phyloP scores from a whole-genome alignment of 2,888 invertebrate species.

The Cephus pygmeus region DNA sequence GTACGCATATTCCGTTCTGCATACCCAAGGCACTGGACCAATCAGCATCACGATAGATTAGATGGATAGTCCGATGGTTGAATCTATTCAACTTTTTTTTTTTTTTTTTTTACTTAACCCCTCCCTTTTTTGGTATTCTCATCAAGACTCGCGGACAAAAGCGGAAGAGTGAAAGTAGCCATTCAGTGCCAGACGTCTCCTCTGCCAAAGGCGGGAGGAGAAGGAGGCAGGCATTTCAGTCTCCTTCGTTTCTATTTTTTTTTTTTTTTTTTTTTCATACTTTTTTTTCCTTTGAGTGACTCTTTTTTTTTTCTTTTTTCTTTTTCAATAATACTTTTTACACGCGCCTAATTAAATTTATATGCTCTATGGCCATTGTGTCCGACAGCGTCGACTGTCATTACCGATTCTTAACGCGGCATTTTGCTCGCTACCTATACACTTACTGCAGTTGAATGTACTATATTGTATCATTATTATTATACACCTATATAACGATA shows the following conservation, averaged over 20 bases:
- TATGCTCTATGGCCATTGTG: conserved; percentile 10
- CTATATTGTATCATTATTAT: not conserved
- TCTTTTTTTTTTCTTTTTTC: no score
- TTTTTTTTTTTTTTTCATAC: not conserved
- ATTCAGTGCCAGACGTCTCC: not conserved
- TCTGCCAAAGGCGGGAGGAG: not conserved
- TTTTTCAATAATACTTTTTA: not conserved
- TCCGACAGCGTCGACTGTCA: conserved; percentile 14
- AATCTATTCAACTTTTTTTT: not conserved
- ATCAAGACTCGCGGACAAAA: conserved; percentile 1
- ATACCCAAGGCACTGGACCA: not conserved
- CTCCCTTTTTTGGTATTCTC: not conserved
- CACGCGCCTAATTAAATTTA: conserved; percentile 14
- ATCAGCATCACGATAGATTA: not conserved
- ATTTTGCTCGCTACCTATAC: not conserved
- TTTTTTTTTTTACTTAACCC: not conserved
- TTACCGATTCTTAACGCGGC: conserved; percentile 1
- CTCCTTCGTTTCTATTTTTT: not conserved
- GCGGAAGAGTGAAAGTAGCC: not conserved
- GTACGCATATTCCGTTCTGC: not conserved
- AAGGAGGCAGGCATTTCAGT: not conserved
- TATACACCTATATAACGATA: not conserved
- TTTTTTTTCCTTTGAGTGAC: not conserved
- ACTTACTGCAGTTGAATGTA: not conserved
- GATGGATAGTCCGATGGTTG: not conserved